Evolutionary conservation across 2,113 vertebrate genomes (phyloP).

Genomic region (Petrocephalus microphthalmus): DNA sequence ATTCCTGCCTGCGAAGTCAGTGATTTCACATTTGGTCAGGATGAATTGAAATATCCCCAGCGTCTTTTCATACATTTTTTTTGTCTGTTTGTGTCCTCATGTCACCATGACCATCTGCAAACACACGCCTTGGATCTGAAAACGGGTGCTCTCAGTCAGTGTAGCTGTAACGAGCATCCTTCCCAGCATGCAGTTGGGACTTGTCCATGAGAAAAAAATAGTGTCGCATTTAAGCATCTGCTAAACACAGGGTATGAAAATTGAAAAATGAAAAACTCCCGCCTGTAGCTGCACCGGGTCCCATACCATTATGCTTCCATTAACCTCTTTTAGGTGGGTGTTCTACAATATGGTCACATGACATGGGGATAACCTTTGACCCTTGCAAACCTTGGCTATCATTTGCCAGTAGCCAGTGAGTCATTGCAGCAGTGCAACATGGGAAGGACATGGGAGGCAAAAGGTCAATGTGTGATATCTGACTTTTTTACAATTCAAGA

Average conservation of each 20-base stretch:
- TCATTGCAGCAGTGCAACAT: neutral
- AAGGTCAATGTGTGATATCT: neutral
- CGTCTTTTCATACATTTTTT: neutral
- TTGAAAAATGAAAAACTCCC: no score
- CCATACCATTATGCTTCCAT: neutral
- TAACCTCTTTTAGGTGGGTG: neutral
- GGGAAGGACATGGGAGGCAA: neutral
- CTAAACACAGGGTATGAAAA: neutral
- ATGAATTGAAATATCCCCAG: neutral
- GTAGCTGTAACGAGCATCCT: neutral
- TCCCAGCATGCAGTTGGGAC: neutral
- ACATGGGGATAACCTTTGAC: neutral
- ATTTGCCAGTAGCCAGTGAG: neutral
- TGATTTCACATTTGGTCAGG: neutral
- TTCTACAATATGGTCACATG: neutral
- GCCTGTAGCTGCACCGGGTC: neutral
- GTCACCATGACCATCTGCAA: neutral
- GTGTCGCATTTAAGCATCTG: neutral
- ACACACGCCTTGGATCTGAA: neutral
- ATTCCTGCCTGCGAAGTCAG: neutral
- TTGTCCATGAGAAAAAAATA: neutral
- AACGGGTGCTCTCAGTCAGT: neutral
- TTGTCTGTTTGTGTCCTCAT: neutral
- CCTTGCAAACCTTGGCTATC: neutral
- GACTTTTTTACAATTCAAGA: neutral